Conservation (phyloP, 2,113 vertebrate species). For the Cercopithecus mona region DNA sequence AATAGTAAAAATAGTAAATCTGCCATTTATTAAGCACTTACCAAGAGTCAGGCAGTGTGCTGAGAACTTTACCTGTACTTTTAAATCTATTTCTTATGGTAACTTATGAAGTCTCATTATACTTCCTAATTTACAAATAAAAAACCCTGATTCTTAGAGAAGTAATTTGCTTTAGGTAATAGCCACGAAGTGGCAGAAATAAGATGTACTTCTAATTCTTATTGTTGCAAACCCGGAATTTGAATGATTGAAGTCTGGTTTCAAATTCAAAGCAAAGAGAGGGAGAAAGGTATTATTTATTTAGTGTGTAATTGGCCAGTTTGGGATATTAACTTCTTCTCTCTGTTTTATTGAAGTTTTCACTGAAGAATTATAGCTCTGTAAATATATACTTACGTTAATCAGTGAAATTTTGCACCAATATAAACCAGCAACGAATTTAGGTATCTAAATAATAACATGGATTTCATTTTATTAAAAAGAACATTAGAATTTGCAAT, state of each 20-base stretch:
- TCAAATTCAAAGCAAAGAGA: not conserved
- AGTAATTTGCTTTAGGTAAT: not conserved
- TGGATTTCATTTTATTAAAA: not conserved
- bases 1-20: not conserved
- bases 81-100: not conserved
- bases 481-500: not conserved
- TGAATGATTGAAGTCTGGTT: not conserved
- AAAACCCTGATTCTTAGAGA: not conserved
- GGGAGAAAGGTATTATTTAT: fast-evolving
- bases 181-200: not conserved
- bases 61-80: not conserved
- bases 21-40: not conserved
- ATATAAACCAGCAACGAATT: not conserved
- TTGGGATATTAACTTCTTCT: not conserved
- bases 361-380: not conserved
- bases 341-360: not conserved
- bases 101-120: not conserved
- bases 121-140: not conserved
- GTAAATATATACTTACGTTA: not conserved
- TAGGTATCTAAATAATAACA: not conserved
- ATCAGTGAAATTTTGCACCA: not conserved
- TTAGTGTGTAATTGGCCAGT: not conserved
- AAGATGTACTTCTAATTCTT: not conserved
- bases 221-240: not conserved
- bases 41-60: not conserved